Base-by-base conservation (phyloP, 2,113 vertebrate genomes). In the Tyto alba region DNA sequence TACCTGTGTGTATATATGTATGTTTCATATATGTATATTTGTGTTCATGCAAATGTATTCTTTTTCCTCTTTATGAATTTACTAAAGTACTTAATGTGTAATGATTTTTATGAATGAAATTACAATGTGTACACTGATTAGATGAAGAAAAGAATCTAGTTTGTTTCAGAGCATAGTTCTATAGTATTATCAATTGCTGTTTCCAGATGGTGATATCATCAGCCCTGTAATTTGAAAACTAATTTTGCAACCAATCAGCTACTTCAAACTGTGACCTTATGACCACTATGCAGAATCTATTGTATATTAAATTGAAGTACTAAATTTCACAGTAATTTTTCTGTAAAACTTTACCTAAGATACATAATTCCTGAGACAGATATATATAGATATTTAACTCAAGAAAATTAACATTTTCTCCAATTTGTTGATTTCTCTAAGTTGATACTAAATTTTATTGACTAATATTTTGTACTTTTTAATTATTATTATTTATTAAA, bases 1-100 rank as follows among this genome's bases (percentile, higher is more conserved):
- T n/a, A 26, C 1, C 6, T 26, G 3, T n/a, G 8, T 78, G 5
- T 22, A 16, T 50, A 10, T n/a, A n/a, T 55, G 2, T 7, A 22
- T 63, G 25, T 76, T 64, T 52, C 13, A 32, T 34, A 36, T 14
- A 26, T 8, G 10, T 27, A 19, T 26, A 68, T 68, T 68, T 59
- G 4, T 47, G 26, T 45, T 71, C 18, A 45, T 41, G 10, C 0
- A 91, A 87, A 71, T 36, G 0, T 18, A 0, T 45, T 52, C 0
- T 27, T 81, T 36, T 93, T 69, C 21, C 7, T 68, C 48, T 89
- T 64, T 25, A 41, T n/a, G 14, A 26, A 55, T 6, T 74, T 78
- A 22, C 1, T 57, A 7, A 62, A 63, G 23, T 55, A 63, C 11
- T 56, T 89, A 48, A 23, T 4, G 1, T 18, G 6, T n/a, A 47